Conservation (phyloP, 2,888 invertebrate genomes). For the Aphrophora alni region DNA sequence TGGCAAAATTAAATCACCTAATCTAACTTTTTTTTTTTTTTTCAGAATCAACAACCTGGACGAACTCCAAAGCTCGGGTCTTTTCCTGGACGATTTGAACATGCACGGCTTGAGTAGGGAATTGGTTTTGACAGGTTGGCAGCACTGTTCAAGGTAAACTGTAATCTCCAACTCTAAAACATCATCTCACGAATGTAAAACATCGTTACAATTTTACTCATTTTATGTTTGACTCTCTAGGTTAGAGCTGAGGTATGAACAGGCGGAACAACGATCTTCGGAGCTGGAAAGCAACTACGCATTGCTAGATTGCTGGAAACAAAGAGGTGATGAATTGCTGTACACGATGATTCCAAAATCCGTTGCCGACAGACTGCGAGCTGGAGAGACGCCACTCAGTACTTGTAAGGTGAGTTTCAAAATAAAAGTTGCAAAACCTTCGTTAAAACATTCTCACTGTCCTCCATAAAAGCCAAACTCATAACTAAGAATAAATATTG, state of each 20-base stretch:
- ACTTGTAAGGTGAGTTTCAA: slow-evolving; percentile 85
- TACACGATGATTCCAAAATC: slow-evolving; percentile 92
- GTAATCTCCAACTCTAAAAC: no score
- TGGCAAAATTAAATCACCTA: no score
- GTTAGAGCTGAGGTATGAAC: slow-evolving; percentile 80
- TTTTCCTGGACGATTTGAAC: slow-evolving; percentile 84
- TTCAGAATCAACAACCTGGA: slow-evolving; percentile 81
- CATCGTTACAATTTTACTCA: slow-evolving; percentile 38
- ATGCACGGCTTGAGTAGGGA: slow-evolving; percentile 84
- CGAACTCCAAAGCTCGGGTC: slow-evolving; percentile 78
- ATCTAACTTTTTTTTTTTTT: no score
- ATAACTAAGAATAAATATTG: no score
- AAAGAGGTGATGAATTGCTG: slow-evolving; percentile 81
- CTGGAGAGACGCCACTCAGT: slow-evolving; percentile 75
- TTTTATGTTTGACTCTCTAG: slow-evolving; percentile 57
- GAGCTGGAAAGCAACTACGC: slow-evolving; percentile 80
- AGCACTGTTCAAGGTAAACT: slow-evolving; percentile 77
- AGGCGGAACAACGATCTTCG: slow-evolving; percentile 78
- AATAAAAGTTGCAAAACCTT: no score
- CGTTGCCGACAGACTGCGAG: slow-evolving; percentile 79
- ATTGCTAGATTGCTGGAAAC: slow-evolving; percentile 83
- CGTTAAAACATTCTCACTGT: no score
- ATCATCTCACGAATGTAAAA: no score
- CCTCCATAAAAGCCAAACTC: no score
- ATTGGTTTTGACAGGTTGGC: slow-evolving; percentile 84